A percentile compares a stretch with the other conserved stretches of the same genome.
Evolutionary conservation across 2,888 invertebrate genomes (phyloP).

Genomic region (Lasioglossum zephyrum): DNA sequence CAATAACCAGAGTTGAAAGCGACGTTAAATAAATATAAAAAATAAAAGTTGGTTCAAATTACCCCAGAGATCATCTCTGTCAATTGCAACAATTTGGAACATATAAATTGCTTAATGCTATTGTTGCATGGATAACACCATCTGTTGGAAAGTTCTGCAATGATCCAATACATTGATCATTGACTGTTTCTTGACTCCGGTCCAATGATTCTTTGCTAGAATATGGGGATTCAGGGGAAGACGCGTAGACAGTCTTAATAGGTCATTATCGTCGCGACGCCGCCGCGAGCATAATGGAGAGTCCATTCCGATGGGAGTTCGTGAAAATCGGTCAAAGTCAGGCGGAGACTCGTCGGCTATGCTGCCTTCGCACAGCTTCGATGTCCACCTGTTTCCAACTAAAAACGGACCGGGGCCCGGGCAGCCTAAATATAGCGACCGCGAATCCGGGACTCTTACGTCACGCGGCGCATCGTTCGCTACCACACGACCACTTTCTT

Average conservation of each 20-base stretch:
- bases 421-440: constrained; percentile 82
- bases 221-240: constrained; percentile 7
- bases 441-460: constrained; percentile 81
- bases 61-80: too few relatives aligned
- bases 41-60: not conserved
- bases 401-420: constrained; percentile 83
- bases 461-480: constrained; percentile 65
- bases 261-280: constrained; percentile 74
- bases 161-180: not conserved
- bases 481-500: constrained; percentile 49
- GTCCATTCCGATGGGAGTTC: constrained; percentile 61
- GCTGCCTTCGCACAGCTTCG: constrained; percentile 66
- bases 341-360: constrained; percentile 70
- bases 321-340: constrained; percentile 84
- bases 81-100: too few relatives aligned
- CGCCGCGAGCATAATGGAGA: constrained; percentile 46
- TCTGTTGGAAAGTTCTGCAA: not conserved
- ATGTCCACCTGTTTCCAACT: constrained; percentile 83
- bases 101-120: too few relatives aligned
- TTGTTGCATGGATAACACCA: not conserved
- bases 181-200: not conserved
- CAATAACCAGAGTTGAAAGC: too few relatives aligned
- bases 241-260: constrained; percentile 50
- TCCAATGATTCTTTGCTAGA: not conserved
- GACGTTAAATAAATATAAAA: too few relatives aligned